Conservation (phyloP, 1,140 invertebrate genomes). For the Drosophila lacteicornis region DNA sequence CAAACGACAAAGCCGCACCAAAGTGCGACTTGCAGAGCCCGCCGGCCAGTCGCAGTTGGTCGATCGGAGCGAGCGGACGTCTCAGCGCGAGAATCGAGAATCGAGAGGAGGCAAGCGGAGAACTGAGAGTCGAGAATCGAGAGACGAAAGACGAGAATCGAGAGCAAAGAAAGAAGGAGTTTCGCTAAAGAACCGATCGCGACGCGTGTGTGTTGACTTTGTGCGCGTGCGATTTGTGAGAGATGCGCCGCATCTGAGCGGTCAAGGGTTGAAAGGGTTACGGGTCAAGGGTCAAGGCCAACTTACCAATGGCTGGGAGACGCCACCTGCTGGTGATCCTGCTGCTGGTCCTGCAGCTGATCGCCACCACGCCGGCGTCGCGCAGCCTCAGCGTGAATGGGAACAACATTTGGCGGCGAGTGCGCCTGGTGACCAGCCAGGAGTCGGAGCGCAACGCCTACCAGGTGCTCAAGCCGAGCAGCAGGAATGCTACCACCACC, state of each 20-base stretch:
- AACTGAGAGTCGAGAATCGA: conserved; percentile 9
- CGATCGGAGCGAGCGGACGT: conserved; percentile 69
- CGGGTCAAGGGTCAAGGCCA: conserved; percentile 14
- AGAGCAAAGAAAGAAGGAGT: conserved; percentile 17
- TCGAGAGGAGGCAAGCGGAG: conserved; percentile 4
- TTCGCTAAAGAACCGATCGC: conserved; percentile 15
- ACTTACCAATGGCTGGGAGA: conserved; percentile 66
- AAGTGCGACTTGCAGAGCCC: conserved; percentile 72
- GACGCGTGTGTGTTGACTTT: conserved; percentile 31
- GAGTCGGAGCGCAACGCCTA: conserved; percentile 66
- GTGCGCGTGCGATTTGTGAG: conserved; percentile 32
- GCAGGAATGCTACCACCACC: conserved; percentile 36
- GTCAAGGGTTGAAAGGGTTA: conserved; percentile 14
- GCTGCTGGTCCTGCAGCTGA: conserved; percentile 62
- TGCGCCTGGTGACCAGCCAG: conserved; percentile 71
- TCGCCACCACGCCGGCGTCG: conserved; percentile 62
- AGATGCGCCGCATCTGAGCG: conserved; percentile 63
- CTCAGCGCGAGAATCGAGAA: conserved; percentile 52
- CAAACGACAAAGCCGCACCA: conserved; percentile 66
- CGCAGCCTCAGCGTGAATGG: conserved; percentile 64
- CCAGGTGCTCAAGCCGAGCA: conserved; percentile 62
- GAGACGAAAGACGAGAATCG: conserved; percentile 23
- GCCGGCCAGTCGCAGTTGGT: conserved; percentile 64
- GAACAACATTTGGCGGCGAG: conserved; percentile 72
- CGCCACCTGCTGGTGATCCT: conserved; percentile 64